Conservation (phyloP, 2,113 vertebrate genomes). For the Pyrgilauda ruficollis region DNA sequence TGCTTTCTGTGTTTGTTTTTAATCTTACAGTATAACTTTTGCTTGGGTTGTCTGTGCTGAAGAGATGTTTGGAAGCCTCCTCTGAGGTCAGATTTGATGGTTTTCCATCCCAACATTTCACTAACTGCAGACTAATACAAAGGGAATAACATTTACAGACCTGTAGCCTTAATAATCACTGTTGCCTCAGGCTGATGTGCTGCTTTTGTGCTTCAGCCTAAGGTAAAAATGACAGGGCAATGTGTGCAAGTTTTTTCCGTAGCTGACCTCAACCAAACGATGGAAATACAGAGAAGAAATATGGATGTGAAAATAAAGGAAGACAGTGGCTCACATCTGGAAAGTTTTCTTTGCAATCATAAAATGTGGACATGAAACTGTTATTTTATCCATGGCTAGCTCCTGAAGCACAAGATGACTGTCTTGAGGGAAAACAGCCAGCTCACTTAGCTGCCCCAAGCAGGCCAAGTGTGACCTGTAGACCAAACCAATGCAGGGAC, state of each 20-base stretch:
- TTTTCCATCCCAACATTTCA: not conserved
- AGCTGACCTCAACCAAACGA: not conserved
- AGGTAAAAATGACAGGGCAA: not conserved
- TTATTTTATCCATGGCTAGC: not conserved
- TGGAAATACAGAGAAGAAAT: not conserved
- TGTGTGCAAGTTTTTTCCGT: not conserved
- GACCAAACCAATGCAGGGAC: not conserved
- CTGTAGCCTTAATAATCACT: not conserved
- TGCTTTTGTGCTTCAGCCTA: not conserved
- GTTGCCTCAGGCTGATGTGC: not conserved
- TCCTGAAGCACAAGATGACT: conserved; percentile 19
- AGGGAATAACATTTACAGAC: not conserved
- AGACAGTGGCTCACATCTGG: not conserved
- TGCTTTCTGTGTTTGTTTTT: not conserved
- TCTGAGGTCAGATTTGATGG: not conserved
- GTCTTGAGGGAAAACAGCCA: not conserved
- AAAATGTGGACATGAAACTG: not conserved
- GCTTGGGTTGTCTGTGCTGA: not conserved
- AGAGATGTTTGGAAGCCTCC: not conserved
- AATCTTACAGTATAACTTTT: not conserved
- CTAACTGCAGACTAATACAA: not conserved
- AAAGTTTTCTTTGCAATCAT: conserved; percentile 6
- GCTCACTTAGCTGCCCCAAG: not conserved
- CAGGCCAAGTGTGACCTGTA: not conserved
- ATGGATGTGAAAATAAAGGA: not conserved